Evolutionary conservation across 2,888 invertebrate genomes (phyloP).

Genomic region (Hydrotaea diabolus): DNA sequence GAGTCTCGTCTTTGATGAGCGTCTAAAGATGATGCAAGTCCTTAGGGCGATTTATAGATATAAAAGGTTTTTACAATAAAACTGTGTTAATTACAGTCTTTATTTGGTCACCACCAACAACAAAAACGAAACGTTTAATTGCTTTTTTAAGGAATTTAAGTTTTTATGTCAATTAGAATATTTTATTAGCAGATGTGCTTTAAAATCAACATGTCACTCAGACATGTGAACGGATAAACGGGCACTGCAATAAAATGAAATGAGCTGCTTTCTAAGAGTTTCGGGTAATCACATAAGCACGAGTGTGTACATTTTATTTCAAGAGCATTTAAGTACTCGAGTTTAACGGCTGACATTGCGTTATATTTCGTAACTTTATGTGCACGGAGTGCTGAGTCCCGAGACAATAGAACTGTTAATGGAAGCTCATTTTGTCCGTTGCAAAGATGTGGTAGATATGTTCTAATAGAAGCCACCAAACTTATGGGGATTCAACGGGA

Average conservation of each 20-base stretch:
- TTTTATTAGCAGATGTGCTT: constrained; percentile 51
- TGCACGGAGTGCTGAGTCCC: too few relatives aligned
- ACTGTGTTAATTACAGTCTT: constrained; percentile 68
- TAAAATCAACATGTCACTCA: constrained; percentile 48
- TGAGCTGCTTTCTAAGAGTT: too few relatives aligned
- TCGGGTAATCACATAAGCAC: too few relatives aligned
- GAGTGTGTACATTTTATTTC: too few relatives aligned
- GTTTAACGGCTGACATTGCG: too few relatives aligned
- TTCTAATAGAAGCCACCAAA: too few relatives aligned
- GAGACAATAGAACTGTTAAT: too few relatives aligned
- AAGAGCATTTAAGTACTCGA: too few relatives aligned
- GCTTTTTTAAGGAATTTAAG: constrained; percentile 60
- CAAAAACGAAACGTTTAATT: constrained; percentile 56
- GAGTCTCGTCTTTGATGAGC: constrained; percentile 53
- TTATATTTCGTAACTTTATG: too few relatives aligned
- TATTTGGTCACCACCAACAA: constrained; percentile 47
- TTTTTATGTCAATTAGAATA: constrained; percentile 64
- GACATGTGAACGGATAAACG: background rate
- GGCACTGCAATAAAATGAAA: background rate
- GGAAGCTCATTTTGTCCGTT: too few relatives aligned
- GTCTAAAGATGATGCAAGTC: constrained; percentile 65
- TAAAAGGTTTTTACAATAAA: constrained; percentile 67
- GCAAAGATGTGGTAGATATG: too few relatives aligned
- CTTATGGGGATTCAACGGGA: too few relatives aligned
- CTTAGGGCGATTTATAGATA: constrained; percentile 66